Base-by-base conservation (phyloP, 2,797 vertebrate species). In the Siniperca obscura region DNA sequence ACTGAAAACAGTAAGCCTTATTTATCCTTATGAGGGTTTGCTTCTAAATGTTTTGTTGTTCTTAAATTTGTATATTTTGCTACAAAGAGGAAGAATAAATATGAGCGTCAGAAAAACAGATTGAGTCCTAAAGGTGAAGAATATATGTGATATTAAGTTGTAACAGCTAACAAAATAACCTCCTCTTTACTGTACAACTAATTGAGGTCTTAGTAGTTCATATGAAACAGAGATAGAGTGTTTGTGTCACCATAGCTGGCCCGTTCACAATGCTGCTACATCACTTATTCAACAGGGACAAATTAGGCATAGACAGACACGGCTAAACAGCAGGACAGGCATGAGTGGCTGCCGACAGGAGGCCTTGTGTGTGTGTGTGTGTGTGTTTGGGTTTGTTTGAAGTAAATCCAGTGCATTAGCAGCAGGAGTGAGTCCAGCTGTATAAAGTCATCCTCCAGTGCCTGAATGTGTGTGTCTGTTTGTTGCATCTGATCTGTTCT, bases 281-380 rank as follows among this genome's bases (percentile, higher is more conserved):
- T 90, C 62, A 85, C 84, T 94, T 93, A 93, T 93, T 92, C 74
- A 94, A 59, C 86, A 87, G 85, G 81, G 87, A 92, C 90, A 92
- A 91, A 93, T 92, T 90, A 92, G 88, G 70, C 50, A 74, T 62
- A 65, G 85, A 89, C 81, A 81, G 85, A 86, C 64, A 68, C 25
- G 44, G 74, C 70, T 82, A 68, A 71, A 83, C 80, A 86, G 60
- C 1, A 62, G 46, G 77, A 76, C 56, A 74, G 82, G 61, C 59
- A 46, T 55, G 78, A 86, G 80, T 42, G 78, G 70, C 72, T 68
- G 74, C 70, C 25, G 38, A 75, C 73, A 81, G 78, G 25, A 76
- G 76, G 11, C 25, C 2, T 22, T 64, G 62, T 59, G 76, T 71
- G 46, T 67, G 83, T 64, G 80, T 67, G 42, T 71, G 73, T 65